A percentile compares a stretch with the other conserved stretches of the same genome.
phyloP scores from a whole-genome alignment of 2,113 vertebrate species.

The Periophthalmus modestus region DNA sequence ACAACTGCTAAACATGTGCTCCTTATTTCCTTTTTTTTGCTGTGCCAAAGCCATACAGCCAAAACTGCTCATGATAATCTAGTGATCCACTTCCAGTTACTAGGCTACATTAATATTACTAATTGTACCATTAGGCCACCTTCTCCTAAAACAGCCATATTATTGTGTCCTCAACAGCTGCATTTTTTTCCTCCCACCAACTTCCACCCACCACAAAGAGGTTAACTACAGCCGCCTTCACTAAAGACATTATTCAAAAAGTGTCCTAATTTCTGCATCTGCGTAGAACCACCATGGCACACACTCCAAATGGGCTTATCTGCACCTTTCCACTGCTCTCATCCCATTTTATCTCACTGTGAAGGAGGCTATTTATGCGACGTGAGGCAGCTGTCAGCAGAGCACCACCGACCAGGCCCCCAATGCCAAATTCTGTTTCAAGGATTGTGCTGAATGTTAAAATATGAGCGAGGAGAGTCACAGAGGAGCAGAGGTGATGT shows the following conservation, averaged over 20 bases:
- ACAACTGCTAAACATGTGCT: no score
- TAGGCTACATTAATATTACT: background rate
- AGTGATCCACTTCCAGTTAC: background rate
- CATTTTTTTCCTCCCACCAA: constrained; percentile 9
- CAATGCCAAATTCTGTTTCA: constrained; percentile 56
- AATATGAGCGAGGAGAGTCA: constrained; percentile 33
- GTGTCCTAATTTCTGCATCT: constrained; percentile 33
- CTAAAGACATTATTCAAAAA: constrained; percentile 22
- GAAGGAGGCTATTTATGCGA: constrained; percentile 27
- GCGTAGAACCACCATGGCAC: constrained; percentile 25
- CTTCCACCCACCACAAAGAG: constrained; percentile 36
- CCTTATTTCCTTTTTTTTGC: no score
- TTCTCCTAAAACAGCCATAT: constrained; percentile 45
- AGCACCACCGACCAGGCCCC: constrained; percentile 30
- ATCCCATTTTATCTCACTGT: constrained; percentile 23
- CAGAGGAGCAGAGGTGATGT: constrained; percentile 1
- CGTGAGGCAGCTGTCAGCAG: constrained; percentile 57
- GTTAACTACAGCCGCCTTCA: background rate
- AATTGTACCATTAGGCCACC: constrained; percentile 9
- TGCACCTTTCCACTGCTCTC: constrained; percentile 25
- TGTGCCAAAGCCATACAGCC: no score
- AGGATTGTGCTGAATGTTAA: constrained; percentile 48
- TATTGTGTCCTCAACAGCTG: constrained; percentile 30
- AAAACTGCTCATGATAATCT: background rate
- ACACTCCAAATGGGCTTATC: constrained; percentile 37